Evolutionary conservation across 2,797 vertebrate species (phyloP).

Genomic region (Lepus townsendii): DNA sequence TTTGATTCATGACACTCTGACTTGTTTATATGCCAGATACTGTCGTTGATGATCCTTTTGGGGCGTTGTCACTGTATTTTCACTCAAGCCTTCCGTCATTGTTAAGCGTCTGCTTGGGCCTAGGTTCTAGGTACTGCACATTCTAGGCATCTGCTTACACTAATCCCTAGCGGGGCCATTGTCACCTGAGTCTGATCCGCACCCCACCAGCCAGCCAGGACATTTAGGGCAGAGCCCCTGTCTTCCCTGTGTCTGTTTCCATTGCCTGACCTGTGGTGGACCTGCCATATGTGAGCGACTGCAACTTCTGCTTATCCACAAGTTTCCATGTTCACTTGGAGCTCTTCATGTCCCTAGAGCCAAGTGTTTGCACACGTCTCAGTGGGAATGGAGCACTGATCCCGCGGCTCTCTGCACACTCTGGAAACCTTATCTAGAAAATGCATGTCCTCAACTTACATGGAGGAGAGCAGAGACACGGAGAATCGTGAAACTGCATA

Average conservation of each 20-base stretch:
- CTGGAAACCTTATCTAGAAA: not conserved
- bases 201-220: not conserved
- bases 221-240: not conserved
- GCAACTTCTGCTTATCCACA: not conserved
- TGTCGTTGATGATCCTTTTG: not conserved
- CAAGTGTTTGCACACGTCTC: not conserved
- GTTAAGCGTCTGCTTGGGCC: not conserved
- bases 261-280: not conserved
- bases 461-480: not conserved
- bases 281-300: not conserved
- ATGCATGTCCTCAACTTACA: not conserved
- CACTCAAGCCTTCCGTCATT: not conserved
- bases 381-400: not conserved
- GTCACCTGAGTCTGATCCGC: not conserved
- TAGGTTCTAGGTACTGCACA: not conserved
- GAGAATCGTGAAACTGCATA: not conserved
- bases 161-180: no score
- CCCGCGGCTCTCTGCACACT: not conserved
- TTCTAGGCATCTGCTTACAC: not conserved
- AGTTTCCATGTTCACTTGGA: not conserved
- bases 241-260: not conserved
- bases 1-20: not conserved
- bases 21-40: not conserved
- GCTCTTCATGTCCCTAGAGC: not conserved
- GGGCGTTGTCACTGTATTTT: not conserved